Evolutionary conservation across 2,888 invertebrate genomes (phyloP).

Genomic region (Eledone cirrhosa): DNA sequence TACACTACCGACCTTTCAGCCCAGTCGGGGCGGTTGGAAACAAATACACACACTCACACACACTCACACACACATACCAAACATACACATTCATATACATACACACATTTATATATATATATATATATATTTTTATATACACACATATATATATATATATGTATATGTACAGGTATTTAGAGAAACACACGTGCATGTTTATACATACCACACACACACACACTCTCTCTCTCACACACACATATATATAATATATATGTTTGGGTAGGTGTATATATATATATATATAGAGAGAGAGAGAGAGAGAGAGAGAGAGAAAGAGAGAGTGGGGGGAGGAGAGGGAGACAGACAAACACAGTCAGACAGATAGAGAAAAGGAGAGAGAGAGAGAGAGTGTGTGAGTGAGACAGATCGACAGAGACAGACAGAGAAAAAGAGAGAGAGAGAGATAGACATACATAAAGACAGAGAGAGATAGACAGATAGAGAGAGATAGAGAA

Average conservation of each 20-base stretch:
- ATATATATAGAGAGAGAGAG: not conserved
- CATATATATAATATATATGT: conserved; percentile 7
- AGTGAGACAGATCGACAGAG: too few relatives aligned
- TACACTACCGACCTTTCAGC: not conserved
- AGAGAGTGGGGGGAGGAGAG: not conserved
- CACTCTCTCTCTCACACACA: not conserved
- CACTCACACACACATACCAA: not conserved
- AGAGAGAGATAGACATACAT: too few relatives aligned
- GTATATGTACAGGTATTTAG: too few relatives aligned
- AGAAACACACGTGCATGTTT: not conserved
- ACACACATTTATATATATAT: not conserved
- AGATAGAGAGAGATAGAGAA: too few relatives aligned
- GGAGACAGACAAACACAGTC: not conserved
- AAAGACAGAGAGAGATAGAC: too few relatives aligned
- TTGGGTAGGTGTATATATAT: not conserved
- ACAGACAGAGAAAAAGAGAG: too few relatives aligned
- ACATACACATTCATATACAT: not conserved
- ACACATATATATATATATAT: too few relatives aligned
- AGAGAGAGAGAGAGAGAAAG: not conserved
- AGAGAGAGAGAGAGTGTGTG: too few relatives aligned
- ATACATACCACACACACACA: too few relatives aligned
- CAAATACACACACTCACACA: not conserved
- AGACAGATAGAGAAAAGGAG: not conserved
- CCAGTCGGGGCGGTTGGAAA: not conserved
- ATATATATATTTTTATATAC: not conserved